These are phyloP conservation scores for Oscheius sp. DNA, from an alignment of 2,888 invertebrate genomes.

Conservation along the genomic window DNA sequence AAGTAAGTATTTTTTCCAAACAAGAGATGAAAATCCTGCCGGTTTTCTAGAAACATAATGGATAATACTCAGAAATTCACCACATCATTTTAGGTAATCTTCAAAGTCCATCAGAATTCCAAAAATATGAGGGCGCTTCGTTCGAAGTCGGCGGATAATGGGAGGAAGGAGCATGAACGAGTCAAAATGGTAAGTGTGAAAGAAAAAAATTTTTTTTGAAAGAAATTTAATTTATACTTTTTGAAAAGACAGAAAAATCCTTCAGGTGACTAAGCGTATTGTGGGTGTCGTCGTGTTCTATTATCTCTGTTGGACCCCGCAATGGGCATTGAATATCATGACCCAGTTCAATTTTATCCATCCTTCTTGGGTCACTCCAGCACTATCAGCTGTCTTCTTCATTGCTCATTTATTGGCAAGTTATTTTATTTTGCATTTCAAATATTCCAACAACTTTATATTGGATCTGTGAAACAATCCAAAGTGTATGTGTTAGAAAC, in stretches of 20 bases:
- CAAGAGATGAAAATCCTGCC: constrained; percentile 23
- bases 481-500: neutral
- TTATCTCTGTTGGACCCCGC: constrained; percentile 68
- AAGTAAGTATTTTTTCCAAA: constrained; percentile 37
- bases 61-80: constrained; percentile 42
- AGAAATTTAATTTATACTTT: neutral
- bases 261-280: constrained; percentile 65
- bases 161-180: constrained; percentile 33
- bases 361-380: constrained; percentile 60
- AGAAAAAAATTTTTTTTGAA: neutral
- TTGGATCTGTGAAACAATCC: too few relatives aligned
- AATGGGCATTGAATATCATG: constrained; percentile 67
- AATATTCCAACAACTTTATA: neutral
- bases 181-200: constrained; percentile 37
- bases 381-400: constrained; percentile 66
- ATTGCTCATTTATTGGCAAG: constrained; percentile 60
- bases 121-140: constrained; percentile 39
- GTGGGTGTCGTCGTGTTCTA: constrained; percentile 68
- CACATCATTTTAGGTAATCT: constrained; percentile 48
- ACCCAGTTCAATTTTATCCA: constrained; percentile 61
- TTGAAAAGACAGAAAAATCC: neutral
- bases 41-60: constrained; percentile 54
- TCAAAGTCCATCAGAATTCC: constrained; percentile 47
- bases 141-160: constrained; percentile 26
- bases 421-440: neutral